Conservation (phyloP, 1,140 invertebrate species). For the Drosophila ohnishii region DNA sequence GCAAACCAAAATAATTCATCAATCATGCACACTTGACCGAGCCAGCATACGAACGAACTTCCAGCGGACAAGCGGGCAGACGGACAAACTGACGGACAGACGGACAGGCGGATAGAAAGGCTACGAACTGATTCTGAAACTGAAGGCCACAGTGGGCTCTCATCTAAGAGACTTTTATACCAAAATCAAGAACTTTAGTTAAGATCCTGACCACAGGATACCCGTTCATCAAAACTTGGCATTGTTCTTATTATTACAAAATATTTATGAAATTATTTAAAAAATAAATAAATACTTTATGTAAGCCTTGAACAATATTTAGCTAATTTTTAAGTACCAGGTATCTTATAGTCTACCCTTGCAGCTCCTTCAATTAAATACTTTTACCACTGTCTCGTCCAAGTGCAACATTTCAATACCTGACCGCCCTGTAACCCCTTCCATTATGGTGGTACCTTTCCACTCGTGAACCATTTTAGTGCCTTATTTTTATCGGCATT, state of each 20-base stretch:
- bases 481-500: constrained; percentile 39
- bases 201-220: background rate
- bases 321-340: background rate
- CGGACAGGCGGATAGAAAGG: background rate
- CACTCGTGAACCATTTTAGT: constrained; percentile 27
- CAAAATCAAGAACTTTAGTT: background rate
- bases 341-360: background rate
- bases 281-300: too few relatives aligned
- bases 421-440: constrained; percentile 24
- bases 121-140: background rate
- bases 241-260: too few relatives aligned
- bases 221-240: too few relatives aligned
- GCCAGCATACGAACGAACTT: constrained; percentile 10
- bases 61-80: background rate
- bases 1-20: constrained; percentile 81
- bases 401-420: constrained; percentile 22
- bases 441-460: constrained; percentile 4
- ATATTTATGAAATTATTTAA: background rate
- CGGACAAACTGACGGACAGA: background rate
- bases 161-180: background rate
- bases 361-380: background rate
- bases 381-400: constrained; percentile 13
- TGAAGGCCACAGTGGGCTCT: constrained; percentile 7
- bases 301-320: background rate
- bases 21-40: constrained; percentile 80